These are phyloP conservation scores for Gnathonemus echidnorhynchus DNA, from an alignment of 2,113 vertebrate genomes.

Conservation along the genomic window DNA sequence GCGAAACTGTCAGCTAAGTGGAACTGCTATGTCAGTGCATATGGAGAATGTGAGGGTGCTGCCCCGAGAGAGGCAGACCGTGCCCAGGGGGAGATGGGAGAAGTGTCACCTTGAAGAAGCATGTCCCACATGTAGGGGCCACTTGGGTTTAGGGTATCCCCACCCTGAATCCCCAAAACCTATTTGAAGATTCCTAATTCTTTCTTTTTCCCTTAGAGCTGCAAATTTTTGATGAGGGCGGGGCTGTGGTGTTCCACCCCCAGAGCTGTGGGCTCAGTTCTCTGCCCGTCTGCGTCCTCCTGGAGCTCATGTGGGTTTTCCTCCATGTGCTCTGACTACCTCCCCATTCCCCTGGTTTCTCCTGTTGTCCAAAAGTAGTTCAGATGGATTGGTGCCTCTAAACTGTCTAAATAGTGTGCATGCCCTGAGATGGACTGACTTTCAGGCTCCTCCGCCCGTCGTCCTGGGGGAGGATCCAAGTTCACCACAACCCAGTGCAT, in stretches of 20 bases:
- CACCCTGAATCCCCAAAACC: neutral
- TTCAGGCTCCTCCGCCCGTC: neutral
- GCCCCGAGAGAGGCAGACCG: neutral
- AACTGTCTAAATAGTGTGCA: neutral
- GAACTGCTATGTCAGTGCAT: neutral
- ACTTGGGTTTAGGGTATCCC: neutral
- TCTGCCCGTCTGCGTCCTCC: neutral
- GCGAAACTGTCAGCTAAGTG: neutral
- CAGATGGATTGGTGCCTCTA: neutral
- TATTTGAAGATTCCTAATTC: neutral
- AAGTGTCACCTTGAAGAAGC: neutral
- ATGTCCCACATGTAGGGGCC: neutral
- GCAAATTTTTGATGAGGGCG: neutral
- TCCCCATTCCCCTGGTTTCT: neutral
- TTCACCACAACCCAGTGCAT: neutral
- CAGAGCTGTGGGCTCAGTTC: neutral
- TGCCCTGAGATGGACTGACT: neutral
- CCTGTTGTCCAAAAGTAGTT: neutral
- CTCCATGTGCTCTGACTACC: neutral
- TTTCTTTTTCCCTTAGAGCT: neutral
- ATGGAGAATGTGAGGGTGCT: neutral
- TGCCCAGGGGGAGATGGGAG: neutral
- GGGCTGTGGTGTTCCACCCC: neutral
- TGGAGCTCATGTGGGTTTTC: neutral
- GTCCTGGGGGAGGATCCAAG: neutral